These are phyloP conservation scores for Brachyistius frenatus DNA, from an alignment of 2,113 vertebrate species.

Conservation along the genomic window DNA sequence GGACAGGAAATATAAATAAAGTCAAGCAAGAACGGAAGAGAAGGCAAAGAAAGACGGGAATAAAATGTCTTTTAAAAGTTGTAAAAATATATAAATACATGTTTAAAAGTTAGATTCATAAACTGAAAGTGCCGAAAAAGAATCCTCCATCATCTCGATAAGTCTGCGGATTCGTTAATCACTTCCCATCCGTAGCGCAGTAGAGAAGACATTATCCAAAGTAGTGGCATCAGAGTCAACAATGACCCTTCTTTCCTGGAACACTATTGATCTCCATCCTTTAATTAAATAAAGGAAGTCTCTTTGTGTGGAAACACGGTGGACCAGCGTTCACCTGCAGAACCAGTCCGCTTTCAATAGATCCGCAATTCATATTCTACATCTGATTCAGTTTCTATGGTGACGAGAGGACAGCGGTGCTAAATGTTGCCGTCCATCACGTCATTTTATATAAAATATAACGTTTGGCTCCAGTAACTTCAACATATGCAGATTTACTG, in stretches of 20 bases:
- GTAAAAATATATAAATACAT: too few relatives aligned
- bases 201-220: constrained; percentile 54
- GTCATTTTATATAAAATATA: too few relatives aligned
- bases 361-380: not conserved
- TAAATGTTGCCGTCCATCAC: too few relatives aligned
- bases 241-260: constrained; percentile 65
- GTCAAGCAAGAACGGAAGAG: not conserved
- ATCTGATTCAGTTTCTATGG: not conserved
- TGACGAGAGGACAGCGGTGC: too few relatives aligned
- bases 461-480: too few relatives aligned
- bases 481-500: too few relatives aligned
- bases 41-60: too few relatives aligned
- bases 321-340: not conserved
- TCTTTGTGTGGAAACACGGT: constrained; percentile 33
- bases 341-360: not conserved
- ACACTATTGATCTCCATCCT: constrained; percentile 65
- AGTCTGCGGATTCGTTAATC: constrained; percentile 14
- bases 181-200: constrained; percentile 6
- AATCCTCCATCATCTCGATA: too few relatives aligned
- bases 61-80: too few relatives aligned
- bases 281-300: constrained; percentile 62
- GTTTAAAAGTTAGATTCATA: too few relatives aligned
- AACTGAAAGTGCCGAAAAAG: too few relatives aligned
- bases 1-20: constrained; percentile 5
- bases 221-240: constrained; percentile 65